phyloP scores from a whole-genome alignment of 2,888 invertebrate species.

The Parthenolecanium corni region DNA sequence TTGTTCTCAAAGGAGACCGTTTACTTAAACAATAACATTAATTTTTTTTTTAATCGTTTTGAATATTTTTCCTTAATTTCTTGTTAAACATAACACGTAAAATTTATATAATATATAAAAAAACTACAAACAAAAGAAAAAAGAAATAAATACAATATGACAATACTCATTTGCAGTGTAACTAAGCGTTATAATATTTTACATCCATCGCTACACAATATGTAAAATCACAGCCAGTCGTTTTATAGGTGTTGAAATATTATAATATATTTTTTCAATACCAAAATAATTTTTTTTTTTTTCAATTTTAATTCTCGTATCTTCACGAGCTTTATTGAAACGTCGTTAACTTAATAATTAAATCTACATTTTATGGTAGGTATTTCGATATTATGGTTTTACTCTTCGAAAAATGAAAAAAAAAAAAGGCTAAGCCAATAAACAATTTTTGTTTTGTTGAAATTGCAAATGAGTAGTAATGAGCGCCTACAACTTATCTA shows the following conservation, averaged over 20 bases:
- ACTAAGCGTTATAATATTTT: slow-evolving; percentile 7
- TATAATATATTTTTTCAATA: background rate
- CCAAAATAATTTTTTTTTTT: background rate
- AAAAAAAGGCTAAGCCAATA: too few relatives aligned
- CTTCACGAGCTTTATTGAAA: too few relatives aligned
- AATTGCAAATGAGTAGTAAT: too few relatives aligned
- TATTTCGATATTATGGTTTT: too few relatives aligned
- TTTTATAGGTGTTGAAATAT: background rate
- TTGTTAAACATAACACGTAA: background rate
- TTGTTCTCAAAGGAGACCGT: slow-evolving; percentile 6
- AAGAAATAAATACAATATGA: background rate
- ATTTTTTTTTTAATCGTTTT: too few relatives aligned
- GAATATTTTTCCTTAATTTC: too few relatives aligned
- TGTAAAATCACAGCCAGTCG: slow-evolving; percentile 25
- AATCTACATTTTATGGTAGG: too few relatives aligned
- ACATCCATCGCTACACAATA: slow-evolving; percentile 19
- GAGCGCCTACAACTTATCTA: too few relatives aligned
- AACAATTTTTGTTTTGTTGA: too few relatives aligned
- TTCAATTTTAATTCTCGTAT: background rate
- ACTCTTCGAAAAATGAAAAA: too few relatives aligned
- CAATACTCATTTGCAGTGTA: background rate
- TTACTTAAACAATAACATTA: background rate
- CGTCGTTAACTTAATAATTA: too few relatives aligned
- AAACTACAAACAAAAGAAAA: slow-evolving; percentile 3
- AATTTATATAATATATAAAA: background rate